Base-by-base conservation (phyloP, 2,113 vertebrate genomes). In the Orthochromis malagaraziensis region DNA sequence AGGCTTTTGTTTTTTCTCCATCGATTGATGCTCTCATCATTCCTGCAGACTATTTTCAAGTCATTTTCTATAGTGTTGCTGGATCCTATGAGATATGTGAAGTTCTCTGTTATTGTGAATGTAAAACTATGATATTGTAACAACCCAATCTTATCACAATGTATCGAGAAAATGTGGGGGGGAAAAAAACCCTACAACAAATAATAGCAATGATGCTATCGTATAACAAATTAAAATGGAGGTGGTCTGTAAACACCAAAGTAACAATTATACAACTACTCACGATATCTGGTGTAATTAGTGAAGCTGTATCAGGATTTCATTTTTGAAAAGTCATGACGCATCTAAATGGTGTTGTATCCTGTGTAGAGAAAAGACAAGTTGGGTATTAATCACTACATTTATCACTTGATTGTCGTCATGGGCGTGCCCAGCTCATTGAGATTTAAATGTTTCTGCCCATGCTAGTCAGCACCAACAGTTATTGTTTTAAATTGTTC, bases 141-240 rank as follows among this genome's bases (percentile, higher is more conserved):
- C 10, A 38, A n/a, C 10, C 6, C 17, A 65, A 38, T 70, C n/a
- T 42, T 70, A 42, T 70, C 65, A 16, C 38, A 70, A 4, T 73
- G 65, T 42, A 24, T 70, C 1, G 7, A 70, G 13, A 73, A 26
- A 26, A 26, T 70, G 12, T 70, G 65, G 7, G 1, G 65, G 7
- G 1, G 0, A 1, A 0, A 8, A 65, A 5, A 40, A 0, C 1
- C 60, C 6, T 21, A 24, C 35, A 42, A 42, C n/a, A 70, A 70
- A 70, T 42, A 70, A 70, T 16, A 42, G n/a, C 35, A 42, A 24
- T 70, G n/a, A 42, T 24, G 35, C n/a, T 24, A 70, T 70, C 5
- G 3, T 14, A 21, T 70, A 38, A 65, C 6, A 26, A 70, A 70
- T 40, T 42, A 70, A 38, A 24, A 70, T 70, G 13, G 65, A 70